Base-by-base conservation (phyloP, 2,113 vertebrate species). In the Cheirogaleus medius region DNA sequence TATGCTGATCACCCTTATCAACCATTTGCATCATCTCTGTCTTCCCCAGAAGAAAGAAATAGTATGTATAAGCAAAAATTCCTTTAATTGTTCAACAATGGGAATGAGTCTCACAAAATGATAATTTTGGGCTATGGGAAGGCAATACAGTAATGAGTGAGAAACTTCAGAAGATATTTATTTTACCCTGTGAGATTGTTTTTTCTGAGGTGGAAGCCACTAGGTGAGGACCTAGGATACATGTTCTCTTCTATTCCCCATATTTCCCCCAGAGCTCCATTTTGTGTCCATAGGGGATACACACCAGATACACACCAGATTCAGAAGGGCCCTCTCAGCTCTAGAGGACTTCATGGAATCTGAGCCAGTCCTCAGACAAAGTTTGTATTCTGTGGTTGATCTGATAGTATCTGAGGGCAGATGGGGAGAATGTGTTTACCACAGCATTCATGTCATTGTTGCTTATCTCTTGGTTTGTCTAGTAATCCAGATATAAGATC, bases 161-260 rank as follows among this genome's bases (percentile, higher is more conserved):
- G 42, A 66, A 83, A 94, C 8, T 78, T 37, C n/a, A 17, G 56
- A 68, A 49, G 49, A 29, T 81, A 64, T 77, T 90, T 63, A 81
- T 90, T 91, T 93, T 93, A 29, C 87, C 34, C 27, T 71, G 3
- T 49, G 73, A 89, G 88, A 74, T 18, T 18, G 60, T 87, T 96
- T 84, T 90, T 68, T 89, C 56, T 68, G 39, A 92, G 25, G 14
- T 9, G 58, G 83, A 63, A 52, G 15, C 6, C 25, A 83, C 39
- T 86, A 27, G 47, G 44, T 73, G 15, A 80, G 20, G 18, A 47
- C 27, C 25, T 83, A 52, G 9, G 11, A 37, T 83, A 18, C 10
- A 37, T 37, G 27, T 69, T 86, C 32, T 84, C 64, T 64, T 96
- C 25, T 87, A 13, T 81, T 87, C 8, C 6, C 34, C 25, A 5